Base-by-base conservation (phyloP, 2,113 vertebrate genomes). In the Urocynchramus pylzowi region DNA sequence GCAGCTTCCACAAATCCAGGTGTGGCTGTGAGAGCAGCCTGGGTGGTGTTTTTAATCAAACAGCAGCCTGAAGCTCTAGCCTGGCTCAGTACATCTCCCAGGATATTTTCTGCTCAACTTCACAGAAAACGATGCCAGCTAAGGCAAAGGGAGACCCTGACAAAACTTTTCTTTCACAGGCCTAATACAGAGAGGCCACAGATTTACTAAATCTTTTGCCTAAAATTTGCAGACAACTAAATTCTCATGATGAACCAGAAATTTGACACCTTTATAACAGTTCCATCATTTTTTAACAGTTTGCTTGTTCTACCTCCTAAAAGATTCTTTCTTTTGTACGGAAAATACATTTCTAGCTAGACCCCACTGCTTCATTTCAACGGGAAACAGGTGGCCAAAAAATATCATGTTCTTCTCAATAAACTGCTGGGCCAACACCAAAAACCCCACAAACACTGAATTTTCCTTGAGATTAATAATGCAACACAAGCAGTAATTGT, bases 41-140 rank as follows among this genome's bases (percentile, higher is more conserved):
- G 35, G 49, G 3, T 2, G 12, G 5, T 20, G 16, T 13, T 67
- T 56, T 14, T 35, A 64, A 41, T 11, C 44, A 28, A 59, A 22
- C 4, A 9, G 39, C 30, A 78, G 56, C 53, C 41, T 13, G 4
- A 18, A 50, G 45, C 78, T 85, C 30, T 53, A 33, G 86, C 47
- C 63, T 5, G 31, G 10, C 67, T 77, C 81, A 17, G 1, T 1
- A 1, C 5, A 61, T 16, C 44, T 13, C 8, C 10, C 6, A 13
- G 5, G 41, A 3, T 9, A 39, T n/a, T 53, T 37, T 41, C 24
- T 50, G 41, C 22, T 60, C 57, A 39, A 1, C 28, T 52, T 19
- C 30, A 31, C 2, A 33, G 60, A 4, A 53, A 84, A 33, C 0
- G 1, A 4, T 1, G 45, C 21, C 11, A 59, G 41, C 11, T 10